phyloP scores from a whole-genome alignment of 2,113 vertebrate species.

The Anolis sagrei region DNA sequence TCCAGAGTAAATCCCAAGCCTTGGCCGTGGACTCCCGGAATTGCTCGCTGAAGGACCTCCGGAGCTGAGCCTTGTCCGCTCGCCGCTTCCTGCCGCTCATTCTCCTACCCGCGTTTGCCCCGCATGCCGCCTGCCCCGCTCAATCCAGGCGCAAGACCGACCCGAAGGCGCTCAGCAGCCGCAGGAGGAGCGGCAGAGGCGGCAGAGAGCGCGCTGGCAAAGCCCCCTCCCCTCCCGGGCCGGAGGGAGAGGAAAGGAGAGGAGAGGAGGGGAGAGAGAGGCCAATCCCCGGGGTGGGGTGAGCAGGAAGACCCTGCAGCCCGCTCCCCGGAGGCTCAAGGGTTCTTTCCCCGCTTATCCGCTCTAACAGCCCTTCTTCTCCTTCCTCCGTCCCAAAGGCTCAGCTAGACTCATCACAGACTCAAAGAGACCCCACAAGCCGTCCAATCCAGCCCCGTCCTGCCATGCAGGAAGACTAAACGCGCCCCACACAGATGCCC shows the following conservation, averaged over 20 bases:
- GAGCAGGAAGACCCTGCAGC: neutral
- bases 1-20: constrained; percentile 94
- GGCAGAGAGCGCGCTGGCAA: neutral
- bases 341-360: neutral
- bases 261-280: too few species aligned
- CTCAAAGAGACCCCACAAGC: neutral
- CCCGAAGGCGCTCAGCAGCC: constrained; percentile 18
- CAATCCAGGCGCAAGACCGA: neutral
- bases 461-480: neutral
- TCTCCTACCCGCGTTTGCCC: constrained; percentile 62
- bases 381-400: constrained; percentile 13
- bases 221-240: too few species aligned
- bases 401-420: neutral
- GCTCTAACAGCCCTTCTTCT: neutral
- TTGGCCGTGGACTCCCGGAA: constrained; percentile 89
- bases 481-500: too few species aligned
- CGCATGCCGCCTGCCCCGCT: constrained; percentile 76
- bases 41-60: constrained; percentile 91
- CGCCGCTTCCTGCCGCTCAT: constrained; percentile 83
- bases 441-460: neutral
- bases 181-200: neutral
- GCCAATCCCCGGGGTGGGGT: neutral
- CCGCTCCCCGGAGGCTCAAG: neutral
- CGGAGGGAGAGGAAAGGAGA: too few species aligned
- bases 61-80: constrained; percentile 78